Base-by-base conservation (phyloP, 2,113 vertebrate genomes). In the Hippopotamus amphibius region DNA sequence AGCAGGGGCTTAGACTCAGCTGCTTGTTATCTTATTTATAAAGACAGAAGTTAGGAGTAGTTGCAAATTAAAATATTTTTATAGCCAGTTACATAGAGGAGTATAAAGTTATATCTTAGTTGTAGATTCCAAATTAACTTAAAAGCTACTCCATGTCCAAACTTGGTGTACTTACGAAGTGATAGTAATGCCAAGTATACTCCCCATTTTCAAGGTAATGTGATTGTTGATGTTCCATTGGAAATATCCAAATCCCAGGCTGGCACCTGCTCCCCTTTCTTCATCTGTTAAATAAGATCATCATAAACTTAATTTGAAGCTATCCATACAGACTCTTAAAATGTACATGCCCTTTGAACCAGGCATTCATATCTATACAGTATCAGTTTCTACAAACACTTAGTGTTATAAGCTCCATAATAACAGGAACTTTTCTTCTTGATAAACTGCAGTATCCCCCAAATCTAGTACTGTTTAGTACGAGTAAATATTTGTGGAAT, bases 31-130 rank as follows among this genome's bases (percentile, higher is more conserved):
- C 89, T 87, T 82, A 28, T 3, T 80, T 65, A 48, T 48, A 43
- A 86, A 76, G 30, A 69, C 24, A 69, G 63, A 79, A 48, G 84
- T 92, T 81, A 69, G 41, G 41, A 84, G 41, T 43, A 74, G 19
- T 69, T 95, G n/a, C 63, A 55, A 68, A 69, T 95, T 41, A 69
- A 84, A 87, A 69, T n/a, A 71, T 65, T 96, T 92, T 48, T 77
- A 5, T 93, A 80, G 28, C 59, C 79, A 82, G 9, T 74, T 91
- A 59, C 53, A 24, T 74, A 81, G 14, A 88, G 5, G 22, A 88
- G 10, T 93, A 55, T 59, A 57, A 83, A 85, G 24, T 81, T 69
- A 28, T 48, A 37, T 93, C 33, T 57, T 84, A 87, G 37, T 41
- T 63, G 41, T 71, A 74, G 14, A 50, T 57, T 77, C 57, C 76